Conservation (phyloP, 2,888 invertebrate species). For the Dendrolimus pini region DNA sequence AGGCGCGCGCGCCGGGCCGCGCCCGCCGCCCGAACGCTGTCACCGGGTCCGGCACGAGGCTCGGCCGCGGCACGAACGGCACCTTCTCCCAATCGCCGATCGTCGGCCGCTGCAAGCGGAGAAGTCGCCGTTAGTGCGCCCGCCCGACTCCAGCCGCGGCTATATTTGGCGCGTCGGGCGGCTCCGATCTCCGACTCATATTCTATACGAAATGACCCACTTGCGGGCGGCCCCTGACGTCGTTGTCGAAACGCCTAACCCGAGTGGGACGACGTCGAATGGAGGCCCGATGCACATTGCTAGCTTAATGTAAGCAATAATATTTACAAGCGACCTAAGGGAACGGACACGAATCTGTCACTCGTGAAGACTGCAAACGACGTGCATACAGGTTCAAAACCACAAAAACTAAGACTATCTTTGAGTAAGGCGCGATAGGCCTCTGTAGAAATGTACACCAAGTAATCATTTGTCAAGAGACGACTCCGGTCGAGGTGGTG, state of each 20-base stretch:
- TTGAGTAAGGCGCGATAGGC: conserved; percentile 9
- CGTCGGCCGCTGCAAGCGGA: conserved; percentile 83
- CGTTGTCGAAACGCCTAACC: conserved; percentile 20
- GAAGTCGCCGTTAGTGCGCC: conserved; percentile 72
- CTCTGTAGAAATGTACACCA: conserved; percentile 9
- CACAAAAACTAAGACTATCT: conserved; percentile 17
- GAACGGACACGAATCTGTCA: conserved; percentile 27
- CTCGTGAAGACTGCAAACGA: conserved; percentile 32
- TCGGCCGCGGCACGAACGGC: conserved; percentile 90
- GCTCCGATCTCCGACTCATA: conserved; percentile 61
- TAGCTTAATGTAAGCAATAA: conserved; percentile 51
- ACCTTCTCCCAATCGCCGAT: conserved; percentile 92
- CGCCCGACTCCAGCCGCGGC: conserved; percentile 70
- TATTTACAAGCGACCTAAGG: conserved; percentile 53
- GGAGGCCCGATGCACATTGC: conserved; percentile 15
- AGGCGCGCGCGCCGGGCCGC: conserved; percentile 60
- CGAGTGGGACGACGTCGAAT: conserved; percentile 13
- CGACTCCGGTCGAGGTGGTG: conserved; percentile 60
- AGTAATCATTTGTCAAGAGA: conserved; percentile 26
- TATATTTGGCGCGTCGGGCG: conserved; percentile 76
- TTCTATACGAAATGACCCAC: conserved; percentile 61
- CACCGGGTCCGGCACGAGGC: conserved; percentile 88
- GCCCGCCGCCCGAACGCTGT: conserved; percentile 87
- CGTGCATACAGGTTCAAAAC: conserved; percentile 19
- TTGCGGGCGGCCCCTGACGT: conserved; percentile 45